Conservation (phyloP, 35 echinoderm and acorn worm genomes). For the Diadema setosum region DNA sequence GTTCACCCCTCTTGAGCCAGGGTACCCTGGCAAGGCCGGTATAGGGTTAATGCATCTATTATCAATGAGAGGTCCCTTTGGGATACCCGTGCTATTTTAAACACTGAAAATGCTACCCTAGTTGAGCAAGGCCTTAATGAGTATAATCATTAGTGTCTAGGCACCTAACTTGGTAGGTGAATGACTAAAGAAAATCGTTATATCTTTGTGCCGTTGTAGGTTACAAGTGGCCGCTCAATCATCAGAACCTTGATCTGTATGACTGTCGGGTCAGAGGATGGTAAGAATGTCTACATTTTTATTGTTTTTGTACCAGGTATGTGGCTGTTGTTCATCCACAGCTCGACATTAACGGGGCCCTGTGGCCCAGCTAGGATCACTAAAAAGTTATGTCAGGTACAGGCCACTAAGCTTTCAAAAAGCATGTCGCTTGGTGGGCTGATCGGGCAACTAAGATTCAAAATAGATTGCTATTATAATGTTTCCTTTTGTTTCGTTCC, state of each 20-base stretch:
- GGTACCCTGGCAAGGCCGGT: too few relatives aligned
- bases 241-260: slow-evolving; percentile 23
- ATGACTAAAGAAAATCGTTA: not conserved
- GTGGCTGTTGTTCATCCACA: too few relatives aligned
- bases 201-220: not conserved
- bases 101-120: not conserved
- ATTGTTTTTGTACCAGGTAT: too few relatives aligned
- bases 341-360: too few relatives aligned
- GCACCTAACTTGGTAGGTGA: not conserved
- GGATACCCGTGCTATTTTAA: not conserved
- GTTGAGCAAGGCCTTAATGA: not conserved
- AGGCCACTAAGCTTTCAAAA: too few relatives aligned
- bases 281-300: not conserved
- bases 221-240: slow-evolving; percentile 1
- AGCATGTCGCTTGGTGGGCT: too few relatives aligned
- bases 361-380: too few relatives aligned
- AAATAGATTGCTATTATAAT: too few relatives aligned
- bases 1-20: too few relatives aligned
- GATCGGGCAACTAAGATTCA: too few relatives aligned
- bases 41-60: not conserved
- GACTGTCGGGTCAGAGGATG: slow-evolving; percentile 54
- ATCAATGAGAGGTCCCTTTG: not conserved
- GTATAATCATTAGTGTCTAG: not conserved
- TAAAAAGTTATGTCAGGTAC: too few relatives aligned
- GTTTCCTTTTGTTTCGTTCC: too few relatives aligned